Evolutionary conservation across 2,888 invertebrate species (phyloP).

Genomic region (Caenorhabditis japonica): DNA sequence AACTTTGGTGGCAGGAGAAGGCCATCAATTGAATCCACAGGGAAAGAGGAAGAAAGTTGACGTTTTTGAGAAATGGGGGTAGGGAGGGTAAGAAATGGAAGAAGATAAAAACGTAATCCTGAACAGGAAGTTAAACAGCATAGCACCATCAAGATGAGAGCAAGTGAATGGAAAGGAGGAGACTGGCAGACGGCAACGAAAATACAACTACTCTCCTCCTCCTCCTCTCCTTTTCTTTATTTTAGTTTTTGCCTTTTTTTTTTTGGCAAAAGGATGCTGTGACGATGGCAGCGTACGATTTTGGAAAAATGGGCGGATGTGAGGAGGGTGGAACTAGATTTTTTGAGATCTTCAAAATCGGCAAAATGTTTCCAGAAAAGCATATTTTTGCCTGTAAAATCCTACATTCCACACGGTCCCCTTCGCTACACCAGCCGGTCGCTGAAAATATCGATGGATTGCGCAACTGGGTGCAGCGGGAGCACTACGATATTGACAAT

Average conservation of each 20-base stretch:
- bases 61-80: neutral
- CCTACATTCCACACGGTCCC: too few species aligned
- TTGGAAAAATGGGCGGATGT: slow-evolving; percentile 4
- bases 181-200: slow-evolving; percentile 16
- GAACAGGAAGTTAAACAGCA: slow-evolving; percentile 35
- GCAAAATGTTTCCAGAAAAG: too few species aligned
- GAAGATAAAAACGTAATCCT: slow-evolving; percentile 41
- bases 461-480: too few species aligned
- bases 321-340: slow-evolving; percentile 44
- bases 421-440: too few species aligned
- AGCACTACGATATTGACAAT: too few species aligned
- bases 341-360: too few species aligned
- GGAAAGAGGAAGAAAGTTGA: slow-evolving; percentile 6
- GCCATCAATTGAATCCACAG: slow-evolving; percentile 2
- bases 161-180: slow-evolving; percentile 2
- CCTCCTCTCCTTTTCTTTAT: slow-evolving; percentile 48
- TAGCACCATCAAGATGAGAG: slow-evolving; percentile 13
- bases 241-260: slow-evolving; percentile 40
- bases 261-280: neutral
- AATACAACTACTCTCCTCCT: slow-evolving; percentile 24
- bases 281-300: too few species aligned
- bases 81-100: neutral
- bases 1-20: neutral
- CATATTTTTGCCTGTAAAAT: too few species aligned
- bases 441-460: too few species aligned